A percentile compares a stretch with the other conserved stretches of the same genome.
Evolutionary conservation across 2,797 vertebrate species (phyloP).

Genomic region (Ceryle rudis): DNA sequence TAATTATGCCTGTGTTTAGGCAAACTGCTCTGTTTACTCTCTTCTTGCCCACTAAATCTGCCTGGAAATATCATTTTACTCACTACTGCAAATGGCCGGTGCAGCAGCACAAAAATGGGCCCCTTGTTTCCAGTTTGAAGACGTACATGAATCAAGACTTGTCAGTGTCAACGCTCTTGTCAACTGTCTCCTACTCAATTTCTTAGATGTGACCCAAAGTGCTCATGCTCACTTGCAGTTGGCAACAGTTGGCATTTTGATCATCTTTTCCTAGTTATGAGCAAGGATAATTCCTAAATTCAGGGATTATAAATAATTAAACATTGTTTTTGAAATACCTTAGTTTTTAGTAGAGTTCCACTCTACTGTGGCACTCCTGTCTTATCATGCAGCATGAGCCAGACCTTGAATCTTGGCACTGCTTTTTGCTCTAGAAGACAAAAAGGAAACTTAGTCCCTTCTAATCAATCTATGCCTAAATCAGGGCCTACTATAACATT

Average conservation of each 20-base stretch:
- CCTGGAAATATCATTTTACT: background rate
- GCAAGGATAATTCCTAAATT: background rate
- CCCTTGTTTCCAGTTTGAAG: background rate
- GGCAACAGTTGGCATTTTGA: background rate
- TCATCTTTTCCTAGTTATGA: rapidly evolving
- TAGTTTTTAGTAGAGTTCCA: background rate
- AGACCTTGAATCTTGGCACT: background rate
- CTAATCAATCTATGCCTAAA: background rate
- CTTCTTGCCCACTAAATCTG: background rate
- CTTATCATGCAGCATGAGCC: rapidly evolving
- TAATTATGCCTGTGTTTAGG: background rate
- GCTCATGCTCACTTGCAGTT: background rate
- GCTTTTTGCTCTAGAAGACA: background rate
- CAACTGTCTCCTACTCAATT: background rate
- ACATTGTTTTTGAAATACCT: background rate
- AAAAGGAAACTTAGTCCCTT: background rate
- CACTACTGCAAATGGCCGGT: background rate
- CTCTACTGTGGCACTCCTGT: too few species aligned
- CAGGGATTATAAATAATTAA: background rate
- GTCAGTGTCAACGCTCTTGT: background rate
- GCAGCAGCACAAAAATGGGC: background rate
- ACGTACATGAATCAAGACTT: background rate
- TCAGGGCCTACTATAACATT: background rate
- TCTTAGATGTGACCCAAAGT: background rate
- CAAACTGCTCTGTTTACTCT: constrained; percentile 8